Evolutionary conservation across 2,113 vertebrate genomes (phyloP).

Genomic region (Antechinus flavipes): DNA sequence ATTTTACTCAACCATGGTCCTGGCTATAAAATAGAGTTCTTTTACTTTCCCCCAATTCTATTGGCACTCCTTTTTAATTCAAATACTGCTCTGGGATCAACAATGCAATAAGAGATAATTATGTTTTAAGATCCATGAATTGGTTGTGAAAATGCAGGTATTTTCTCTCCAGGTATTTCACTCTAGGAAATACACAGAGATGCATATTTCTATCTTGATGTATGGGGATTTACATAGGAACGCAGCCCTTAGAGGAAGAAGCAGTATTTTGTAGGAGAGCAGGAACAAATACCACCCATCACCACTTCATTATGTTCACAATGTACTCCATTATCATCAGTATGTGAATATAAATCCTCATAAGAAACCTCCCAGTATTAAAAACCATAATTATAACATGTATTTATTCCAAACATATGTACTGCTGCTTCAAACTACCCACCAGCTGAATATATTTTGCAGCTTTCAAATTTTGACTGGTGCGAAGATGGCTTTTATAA

Average conservation of each 20-base stretch:
- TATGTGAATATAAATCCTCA: slow-evolving; percentile 83
- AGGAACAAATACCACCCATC: slow-evolving; percentile 77
- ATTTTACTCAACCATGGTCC: slow-evolving; percentile 73
- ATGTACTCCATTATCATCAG: slow-evolving; percentile 80
- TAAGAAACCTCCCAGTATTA: slow-evolving; percentile 81
- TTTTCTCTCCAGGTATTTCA: slow-evolving; percentile 78
- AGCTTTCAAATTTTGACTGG: slow-evolving; percentile 75
- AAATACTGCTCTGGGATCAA: slow-evolving; percentile 83
- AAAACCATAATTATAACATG: slow-evolving; percentile 73
- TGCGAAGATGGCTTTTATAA: slow-evolving; percentile 76
- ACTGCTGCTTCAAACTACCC: slow-evolving; percentile 79
- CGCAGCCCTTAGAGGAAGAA: slow-evolving; percentile 68
- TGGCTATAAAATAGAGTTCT: slow-evolving; percentile 79
- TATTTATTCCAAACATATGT: slow-evolving; percentile 79
- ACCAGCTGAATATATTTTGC: slow-evolving; percentile 80
- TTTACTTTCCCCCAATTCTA: slow-evolving; percentile 79
- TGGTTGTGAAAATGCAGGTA: slow-evolving; percentile 80
- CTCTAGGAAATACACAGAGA: slow-evolving; percentile 77
- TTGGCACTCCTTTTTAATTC: slow-evolving; percentile 81
- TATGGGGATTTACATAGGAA: slow-evolving; percentile 77
- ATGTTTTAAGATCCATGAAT: slow-evolving; percentile 82
- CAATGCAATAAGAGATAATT: slow-evolving; percentile 83
- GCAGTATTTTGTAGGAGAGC: slow-evolving; percentile 73
- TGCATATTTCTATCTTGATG: slow-evolving; percentile 76
- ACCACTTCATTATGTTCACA: slow-evolving; percentile 81